These are phyloP conservation scores for Lycodopsis pacificus DNA, from an alignment of 2,797 vertebrate genomes.

Conservation along the genomic window DNA sequence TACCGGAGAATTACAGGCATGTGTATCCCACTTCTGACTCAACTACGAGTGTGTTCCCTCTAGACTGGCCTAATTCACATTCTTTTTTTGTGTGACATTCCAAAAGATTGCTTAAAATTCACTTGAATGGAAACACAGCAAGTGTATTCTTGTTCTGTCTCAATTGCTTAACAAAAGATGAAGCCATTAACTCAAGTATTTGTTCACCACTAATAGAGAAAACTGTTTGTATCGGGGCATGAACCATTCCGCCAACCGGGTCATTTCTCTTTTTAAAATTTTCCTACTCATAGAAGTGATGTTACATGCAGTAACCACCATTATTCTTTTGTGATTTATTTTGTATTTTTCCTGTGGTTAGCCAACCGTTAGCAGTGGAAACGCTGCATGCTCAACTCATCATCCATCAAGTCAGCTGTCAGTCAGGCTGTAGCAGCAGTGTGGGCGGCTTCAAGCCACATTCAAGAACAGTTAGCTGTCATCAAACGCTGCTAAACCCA, in stretches of 20 bases:
- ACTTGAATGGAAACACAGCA: background rate
- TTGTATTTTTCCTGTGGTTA: background rate
- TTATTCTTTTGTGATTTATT: background rate
- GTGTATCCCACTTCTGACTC: no score
- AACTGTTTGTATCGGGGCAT: background rate
- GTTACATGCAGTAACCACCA: background rate
- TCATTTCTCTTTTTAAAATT: no score
- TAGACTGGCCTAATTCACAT: background rate
- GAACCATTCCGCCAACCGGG: background rate
- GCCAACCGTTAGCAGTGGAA: background rate
- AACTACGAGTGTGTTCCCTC: background rate
- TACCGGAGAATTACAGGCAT: no score
- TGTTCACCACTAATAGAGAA: background rate
- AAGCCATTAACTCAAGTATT: background rate
- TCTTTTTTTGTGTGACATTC: background rate
- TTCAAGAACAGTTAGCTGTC: slow-evolving; percentile 77
- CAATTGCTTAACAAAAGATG: background rate
- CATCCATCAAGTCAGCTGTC: slow-evolving; percentile 9
- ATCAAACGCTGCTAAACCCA: slow-evolving; percentile 73
- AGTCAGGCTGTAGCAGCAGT: slow-evolving; percentile 42
- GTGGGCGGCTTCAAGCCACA: slow-evolving; percentile 66
- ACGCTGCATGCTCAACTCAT: background rate
- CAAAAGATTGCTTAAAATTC: background rate
- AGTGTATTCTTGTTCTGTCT: background rate
- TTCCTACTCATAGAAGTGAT: no score